Evolutionary conservation across 2,797 vertebrate genomes (phyloP).

Genomic region (Molossus molossus): DNA sequence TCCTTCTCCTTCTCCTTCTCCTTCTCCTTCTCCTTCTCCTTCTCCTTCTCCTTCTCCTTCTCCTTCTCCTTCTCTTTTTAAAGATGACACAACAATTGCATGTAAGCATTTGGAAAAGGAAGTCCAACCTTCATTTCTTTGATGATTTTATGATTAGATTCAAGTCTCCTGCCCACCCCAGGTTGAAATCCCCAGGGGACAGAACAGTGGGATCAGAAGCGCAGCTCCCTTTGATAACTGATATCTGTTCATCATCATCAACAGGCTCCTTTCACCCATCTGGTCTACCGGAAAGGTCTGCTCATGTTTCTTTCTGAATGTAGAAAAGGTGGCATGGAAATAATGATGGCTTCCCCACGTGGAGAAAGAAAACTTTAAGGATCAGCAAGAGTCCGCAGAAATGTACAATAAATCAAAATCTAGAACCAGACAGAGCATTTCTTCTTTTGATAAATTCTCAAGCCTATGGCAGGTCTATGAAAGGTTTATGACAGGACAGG

Average conservation of each 20-base stretch:
- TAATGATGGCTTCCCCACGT: not conserved
- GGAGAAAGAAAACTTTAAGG: not conserved
- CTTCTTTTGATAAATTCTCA: not conserved
- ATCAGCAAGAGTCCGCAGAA: not conserved
- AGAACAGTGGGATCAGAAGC: not conserved
- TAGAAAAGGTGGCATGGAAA: conserved; percentile 38
- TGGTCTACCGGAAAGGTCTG: not conserved
- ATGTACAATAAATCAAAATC: not conserved
- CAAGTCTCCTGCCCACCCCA: rapidly evolving
- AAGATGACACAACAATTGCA: not conserved
- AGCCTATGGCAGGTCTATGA: not conserved
- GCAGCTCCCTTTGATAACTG: not conserved
- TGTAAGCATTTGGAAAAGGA: not conserved
- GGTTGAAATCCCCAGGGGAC: conserved; percentile 53
- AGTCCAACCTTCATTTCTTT: not conserved
- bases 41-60: no score
- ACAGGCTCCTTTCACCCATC: not conserved
- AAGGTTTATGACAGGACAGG: not conserved
- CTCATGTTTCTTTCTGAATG: conserved; percentile 63
- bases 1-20: no score
- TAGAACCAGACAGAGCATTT: not conserved
- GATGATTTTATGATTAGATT: conserved; percentile 14
- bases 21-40: no score
- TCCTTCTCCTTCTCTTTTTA: not conserved
- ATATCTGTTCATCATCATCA: not conserved